Evolutionary conservation across 2,797 vertebrate genomes (phyloP).

Genomic region (Sibirionetta formosa): DNA sequence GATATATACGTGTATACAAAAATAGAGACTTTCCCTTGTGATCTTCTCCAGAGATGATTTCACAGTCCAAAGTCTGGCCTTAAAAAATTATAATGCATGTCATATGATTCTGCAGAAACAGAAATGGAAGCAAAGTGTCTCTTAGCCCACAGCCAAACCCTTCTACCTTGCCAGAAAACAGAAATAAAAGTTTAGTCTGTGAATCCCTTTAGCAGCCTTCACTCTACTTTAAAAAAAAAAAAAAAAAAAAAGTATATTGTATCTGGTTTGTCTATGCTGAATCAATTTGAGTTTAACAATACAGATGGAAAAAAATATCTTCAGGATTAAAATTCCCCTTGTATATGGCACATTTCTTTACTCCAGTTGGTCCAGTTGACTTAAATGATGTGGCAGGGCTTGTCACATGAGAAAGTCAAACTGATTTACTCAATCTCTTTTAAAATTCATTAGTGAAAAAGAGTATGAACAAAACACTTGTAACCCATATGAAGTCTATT

Average conservation of each 20-base stretch:
- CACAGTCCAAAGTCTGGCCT: constrained; percentile 19
- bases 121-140: constrained; percentile 27
- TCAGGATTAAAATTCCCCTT: neutral
- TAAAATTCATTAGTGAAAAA: neutral
- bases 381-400: neutral
- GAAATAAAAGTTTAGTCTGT: constrained; percentile 25
- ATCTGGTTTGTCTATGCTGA: neutral
- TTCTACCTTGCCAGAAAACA: constrained; percentile 41
- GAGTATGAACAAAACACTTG: neutral
- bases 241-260: neutral
- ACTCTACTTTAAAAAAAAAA: neutral
- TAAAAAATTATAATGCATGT: constrained; percentile 34
- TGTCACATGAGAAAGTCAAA: neutral
- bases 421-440: neutral
- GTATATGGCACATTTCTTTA: neutral
- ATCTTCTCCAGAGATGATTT: constrained; percentile 56
- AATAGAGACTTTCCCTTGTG: constrained; percentile 23
- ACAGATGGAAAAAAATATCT: neutral
- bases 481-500: neutral
- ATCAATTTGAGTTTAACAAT: neutral
- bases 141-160: constrained; percentile 12
- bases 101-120: constrained; percentile 40
- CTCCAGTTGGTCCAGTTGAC: neutral
- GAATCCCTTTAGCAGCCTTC: constrained; percentile 8
- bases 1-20: neutral